phyloP scores from a whole-genome alignment of 1,140 invertebrate species.

The Scaptomyza pallida region DNA sequence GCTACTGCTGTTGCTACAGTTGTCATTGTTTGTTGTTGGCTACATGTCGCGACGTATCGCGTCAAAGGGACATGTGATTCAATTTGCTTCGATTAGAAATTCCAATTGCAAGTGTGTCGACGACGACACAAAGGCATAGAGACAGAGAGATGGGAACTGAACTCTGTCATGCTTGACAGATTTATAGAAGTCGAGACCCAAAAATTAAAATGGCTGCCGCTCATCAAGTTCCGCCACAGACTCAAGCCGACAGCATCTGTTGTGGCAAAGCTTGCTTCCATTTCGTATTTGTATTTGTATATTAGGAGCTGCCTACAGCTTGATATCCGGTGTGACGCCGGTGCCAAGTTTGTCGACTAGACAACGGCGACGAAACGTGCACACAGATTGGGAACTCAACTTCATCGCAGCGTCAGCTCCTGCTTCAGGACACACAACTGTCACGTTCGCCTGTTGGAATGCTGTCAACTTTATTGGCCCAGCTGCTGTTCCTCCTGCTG shows the following conservation, averaged over 20 bases:
- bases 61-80: slow-evolving; percentile 71
- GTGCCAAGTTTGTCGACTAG: slow-evolving; percentile 64
- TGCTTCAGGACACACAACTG: slow-evolving; percentile 45
- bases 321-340: slow-evolving; percentile 77
- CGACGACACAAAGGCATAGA: neutral
- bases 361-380: slow-evolving; percentile 39
- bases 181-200: slow-evolving; percentile 70
- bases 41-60: slow-evolving; percentile 49
- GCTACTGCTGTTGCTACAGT: neutral
- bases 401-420: neutral
- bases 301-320: slow-evolving; percentile 61
- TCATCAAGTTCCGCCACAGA: slow-evolving; percentile 66
- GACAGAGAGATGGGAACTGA: neutral
- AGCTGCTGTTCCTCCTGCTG: neutral
- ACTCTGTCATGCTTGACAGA: slow-evolving; percentile 56
- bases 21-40: slow-evolving; percentile 44
- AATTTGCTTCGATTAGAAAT: slow-evolving; percentile 80
- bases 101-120: slow-evolving; percentile 40
- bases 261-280: slow-evolving; percentile 38
- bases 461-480: slow-evolving; percentile 76
- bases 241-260: slow-evolving; percentile 21
- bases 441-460: slow-evolving; percentile 62
- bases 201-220: slow-evolving; percentile 75
- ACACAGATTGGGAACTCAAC: neutral
- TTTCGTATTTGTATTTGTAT: slow-evolving; percentile 47